Base-by-base conservation (phyloP, 2,888 invertebrate species). In the Dorcus parallelipipedus region DNA sequence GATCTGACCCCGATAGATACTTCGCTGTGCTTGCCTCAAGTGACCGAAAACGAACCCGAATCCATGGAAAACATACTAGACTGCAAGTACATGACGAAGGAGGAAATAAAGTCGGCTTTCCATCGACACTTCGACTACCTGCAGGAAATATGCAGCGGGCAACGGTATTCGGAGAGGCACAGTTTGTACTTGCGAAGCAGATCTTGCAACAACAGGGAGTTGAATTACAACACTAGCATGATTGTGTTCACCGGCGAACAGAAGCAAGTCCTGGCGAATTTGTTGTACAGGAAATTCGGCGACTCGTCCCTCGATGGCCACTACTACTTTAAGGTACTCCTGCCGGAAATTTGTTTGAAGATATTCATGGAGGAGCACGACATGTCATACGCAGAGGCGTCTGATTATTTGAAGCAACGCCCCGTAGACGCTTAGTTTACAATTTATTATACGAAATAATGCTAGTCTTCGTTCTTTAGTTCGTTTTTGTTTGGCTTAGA, bases 291-390 rank as follows among this genome's bases (percentile, higher is more conserved):
- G 3, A 49, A 66, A 33, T 74, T 73, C 61, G 71, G 71, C 61
- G 10, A 66, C 62, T 61, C 64, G 40, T 33, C 26, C 6, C 26
- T 33, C 6, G 20, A 45, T 23, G 68, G 64, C 17, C 63, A 66
- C 38, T 75, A 75, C 67, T 73, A 71, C 54, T 73, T 74, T 61
- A 68, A 73, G 64, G 75, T 75, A 4, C 59, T 76, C 53, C 58
- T 75, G 54, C 75, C 75, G 1, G 74, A 75, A 58, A 54, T 75
- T 8, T 76, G 76, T 60, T 56, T 72, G 9, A 71, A 68, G 60
- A 71, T 75, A 53, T 76, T 75, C 63, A 74, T 73, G 72, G 71
- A 73, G 38, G 64, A 54, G 7, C 68, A 75, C 63, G 49, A 61
- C 9, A 71, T 73, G 72, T 59, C 57, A 14, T 50, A 64, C 38